Base-by-base conservation (phyloP, 30 jellyfish, hydroid and myxozoan species). In the Cassiopea andromeda region DNA sequence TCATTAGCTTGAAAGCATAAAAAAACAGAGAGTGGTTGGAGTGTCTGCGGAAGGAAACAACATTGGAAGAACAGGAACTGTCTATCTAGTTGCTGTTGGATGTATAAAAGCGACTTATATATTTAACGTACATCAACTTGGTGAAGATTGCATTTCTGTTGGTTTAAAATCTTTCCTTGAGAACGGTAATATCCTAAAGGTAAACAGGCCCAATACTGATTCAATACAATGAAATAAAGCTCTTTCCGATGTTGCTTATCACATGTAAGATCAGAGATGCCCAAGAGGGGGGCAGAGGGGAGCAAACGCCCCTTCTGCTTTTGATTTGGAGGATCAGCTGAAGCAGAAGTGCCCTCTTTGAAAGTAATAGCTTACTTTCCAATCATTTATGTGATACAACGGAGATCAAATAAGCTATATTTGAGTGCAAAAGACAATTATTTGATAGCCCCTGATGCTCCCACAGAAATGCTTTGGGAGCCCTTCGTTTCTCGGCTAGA, bases 21-120 rank as follows among this genome's bases (percentile, higher is more conserved):
- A 84, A 18, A 85, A 76, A 44, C 97, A 91, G 48, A 77, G 94
- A 57, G 97, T 91, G 2, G 89, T 91, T 68, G 97, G 97, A 16
- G 18, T 91, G 17, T 93, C 97, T n/a, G 95, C 95, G 0, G 99
- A 95, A 48, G 99, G 98, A 7, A 77, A 79, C 50, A 81, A 83
- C 5, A 82, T 95, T 58, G 85, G 91, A 16, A 92, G 99, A 16
- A 82, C 90, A 59, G 97, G 98, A 2, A 17, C 57, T 43, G 60
- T 95, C 13, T 87, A 89, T 77, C 83, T 95, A 70, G 73, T 95
- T 44, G 80, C 68, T 8, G 84, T 95, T 64, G 99, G 98, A 54
- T 69, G 95, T 69, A 81, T 97, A 59, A 46, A 82, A 60, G 69
- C 46, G 48, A 92, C 94, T 16, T 95, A 91, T 67, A 46, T 95